Conservation (phyloP, 2,113 vertebrate genomes). For the Athene cunicularia region DNA sequence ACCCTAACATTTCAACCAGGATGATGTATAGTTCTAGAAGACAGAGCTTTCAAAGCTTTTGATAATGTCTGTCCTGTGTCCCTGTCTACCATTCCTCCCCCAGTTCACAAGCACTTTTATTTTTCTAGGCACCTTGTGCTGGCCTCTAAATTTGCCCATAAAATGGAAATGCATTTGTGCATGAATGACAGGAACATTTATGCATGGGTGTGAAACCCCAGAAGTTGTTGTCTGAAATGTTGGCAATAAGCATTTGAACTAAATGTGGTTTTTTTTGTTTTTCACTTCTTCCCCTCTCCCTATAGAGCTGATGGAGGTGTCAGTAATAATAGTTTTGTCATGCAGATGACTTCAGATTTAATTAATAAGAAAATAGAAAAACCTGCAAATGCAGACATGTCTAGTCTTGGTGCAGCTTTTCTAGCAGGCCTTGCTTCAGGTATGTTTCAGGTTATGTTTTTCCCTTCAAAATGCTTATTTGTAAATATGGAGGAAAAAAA, state of each 20-base stretch:
- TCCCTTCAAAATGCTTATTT: not conserved
- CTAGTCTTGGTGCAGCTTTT: constrained; percentile 92
- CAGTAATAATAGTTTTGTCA: constrained; percentile 90
- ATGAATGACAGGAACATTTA: not conserved
- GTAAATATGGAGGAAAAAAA: not conserved
- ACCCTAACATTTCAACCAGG: not conserved
- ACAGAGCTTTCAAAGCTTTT: not conserved
- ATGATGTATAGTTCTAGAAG: not conserved
- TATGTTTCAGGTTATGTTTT: constrained; percentile 49
- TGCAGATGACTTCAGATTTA: constrained; percentile 96
- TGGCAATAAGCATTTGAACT: not conserved
- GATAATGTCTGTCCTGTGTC: not conserved
- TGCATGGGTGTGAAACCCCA: not conserved
- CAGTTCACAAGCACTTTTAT: not conserved
- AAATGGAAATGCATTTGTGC: not conserved
- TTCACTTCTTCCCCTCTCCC: not conserved
- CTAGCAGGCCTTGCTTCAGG: constrained; percentile 91
- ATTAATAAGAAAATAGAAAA: constrained; percentile 83
- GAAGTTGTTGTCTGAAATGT: not conserved
- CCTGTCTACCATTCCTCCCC: not conserved
- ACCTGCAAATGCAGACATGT: constrained; percentile 85
- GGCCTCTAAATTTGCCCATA: not conserved
- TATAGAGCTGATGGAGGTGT: constrained; percentile 93
- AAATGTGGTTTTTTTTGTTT: not conserved
- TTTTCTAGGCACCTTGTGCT: not conserved